A percentile compares a stretch with the other conserved stretches of the same genome.
These are phyloP conservation scores for Tuberolachnus salignus DNA, from an alignment of 2,888 invertebrate genomes.

Conservation along the genomic window DNA sequence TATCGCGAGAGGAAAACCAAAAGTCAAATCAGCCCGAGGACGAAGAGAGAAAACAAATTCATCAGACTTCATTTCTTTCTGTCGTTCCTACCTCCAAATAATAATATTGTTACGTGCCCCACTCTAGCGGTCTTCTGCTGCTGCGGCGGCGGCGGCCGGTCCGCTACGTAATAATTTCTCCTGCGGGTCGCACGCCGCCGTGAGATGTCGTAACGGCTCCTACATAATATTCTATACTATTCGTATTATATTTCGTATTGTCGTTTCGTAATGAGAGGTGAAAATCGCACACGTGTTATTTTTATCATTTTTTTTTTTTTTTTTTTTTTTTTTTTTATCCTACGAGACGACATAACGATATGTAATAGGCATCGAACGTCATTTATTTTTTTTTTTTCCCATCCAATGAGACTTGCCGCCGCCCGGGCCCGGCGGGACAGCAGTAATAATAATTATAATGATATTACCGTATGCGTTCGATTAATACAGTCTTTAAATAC, in stretches of 20 bases:
- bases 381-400: too few relatives aligned
- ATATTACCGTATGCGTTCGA: too few relatives aligned
- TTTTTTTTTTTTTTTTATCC: too few relatives aligned
- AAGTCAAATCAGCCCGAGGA: slow-evolving; percentile 9
- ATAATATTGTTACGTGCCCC: background rate
- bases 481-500: too few relatives aligned
- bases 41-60: background rate
- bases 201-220: slow-evolving; percentile 25
- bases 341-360: too few relatives aligned
- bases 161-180: slow-evolving; percentile 19
- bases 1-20: slow-evolving; percentile 21
- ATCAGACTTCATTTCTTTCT: slow-evolving; percentile 43
- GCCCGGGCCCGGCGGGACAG: too few relatives aligned
- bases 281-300: background rate
- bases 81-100: slow-evolving; percentile 9
- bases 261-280: slow-evolving; percentile 32
- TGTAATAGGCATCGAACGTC: too few relatives aligned
- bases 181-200: slow-evolving; percentile 3
- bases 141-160: too few relatives aligned
- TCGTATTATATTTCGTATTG: background rate
- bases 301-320: too few relatives aligned
- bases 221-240: background rate
- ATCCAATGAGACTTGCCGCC: too few relatives aligned
- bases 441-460: too few relatives aligned
- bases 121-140: too few relatives aligned